These are phyloP conservation scores for Orchestia grillus DNA, from an alignment of 1,140 invertebrate genomes.

Conservation along the genomic window DNA sequence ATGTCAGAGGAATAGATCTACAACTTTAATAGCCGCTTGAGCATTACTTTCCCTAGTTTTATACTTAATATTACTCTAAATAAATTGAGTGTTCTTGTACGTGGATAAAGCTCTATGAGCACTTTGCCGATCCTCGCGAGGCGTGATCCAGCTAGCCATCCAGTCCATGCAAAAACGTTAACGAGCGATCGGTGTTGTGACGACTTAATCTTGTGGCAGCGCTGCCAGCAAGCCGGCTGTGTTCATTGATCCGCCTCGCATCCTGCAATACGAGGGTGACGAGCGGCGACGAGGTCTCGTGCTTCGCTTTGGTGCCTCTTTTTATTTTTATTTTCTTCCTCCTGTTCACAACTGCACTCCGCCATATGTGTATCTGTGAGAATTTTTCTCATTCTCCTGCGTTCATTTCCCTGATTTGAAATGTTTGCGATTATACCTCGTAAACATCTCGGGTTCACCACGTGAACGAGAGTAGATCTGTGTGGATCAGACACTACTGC, in stretches of 20 bases:
- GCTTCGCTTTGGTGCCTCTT: not conserved
- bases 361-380: not conserved
- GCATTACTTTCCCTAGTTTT: not conserved
- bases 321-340: too few species aligned
- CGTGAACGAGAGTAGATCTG: not conserved
- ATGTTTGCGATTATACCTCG: not conserved
- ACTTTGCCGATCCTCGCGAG: not conserved
- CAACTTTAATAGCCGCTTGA: not conserved
- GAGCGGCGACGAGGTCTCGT: not conserved
- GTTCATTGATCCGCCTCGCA: conserved; percentile 40
- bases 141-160: conserved; percentile 11
- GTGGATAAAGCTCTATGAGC: not conserved
- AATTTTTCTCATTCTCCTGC: not conserved
- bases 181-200: conserved; percentile 54
- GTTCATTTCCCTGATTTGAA: not conserved
- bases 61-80: not conserved
- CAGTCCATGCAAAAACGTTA: conserved; percentile 35
- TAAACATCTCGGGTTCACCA: not conserved
- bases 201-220: conserved; percentile 41
- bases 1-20: too few species aligned
- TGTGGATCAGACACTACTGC: too few species aligned
- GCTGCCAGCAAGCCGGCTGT: conserved; percentile 35
- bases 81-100: too few species aligned
- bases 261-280: not conserved
- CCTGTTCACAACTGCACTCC: not conserved